Evolutionary conservation across 2,888 invertebrate species (phyloP), one percentile per base, ranked within the genome.

Genomic region (Apamea sordens): DNA sequence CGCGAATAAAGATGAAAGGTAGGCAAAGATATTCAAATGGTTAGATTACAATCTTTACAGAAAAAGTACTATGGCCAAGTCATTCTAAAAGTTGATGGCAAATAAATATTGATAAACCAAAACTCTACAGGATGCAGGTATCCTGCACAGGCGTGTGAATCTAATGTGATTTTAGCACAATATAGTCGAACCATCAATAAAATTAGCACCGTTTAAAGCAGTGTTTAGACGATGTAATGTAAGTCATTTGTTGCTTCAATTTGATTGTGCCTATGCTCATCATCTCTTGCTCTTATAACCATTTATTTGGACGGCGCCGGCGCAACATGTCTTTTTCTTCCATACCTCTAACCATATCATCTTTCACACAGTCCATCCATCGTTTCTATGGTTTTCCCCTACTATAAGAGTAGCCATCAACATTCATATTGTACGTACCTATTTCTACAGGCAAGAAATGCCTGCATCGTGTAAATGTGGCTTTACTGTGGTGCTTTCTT

Each of bases 1-100:
- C 36, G 74, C 61, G 63, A 83, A 83, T 83, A 56, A 56, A 56
- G 69, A 75, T 77, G 50, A 10, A 59, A n/a, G 50, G 32, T 50
- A 64, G 1, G 41, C 13, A 61, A 36, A 63, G 0, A 53, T 24
- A 59, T 81, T 74, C 2, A 67, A 67, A 75, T 73, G 0, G 28
- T 5, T 50, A 67, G 32, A 74, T 59, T 36, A n/a, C 24, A 50
- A 74, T 59, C 8, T 50, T 32, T 2, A 53, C 28, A 13, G 41
- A 64, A 28, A 53, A 73, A 3, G 10, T 18, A 44, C 0, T 18
- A 21, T n/a, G 3, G n/a, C n/a, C 7, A 24, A 18, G 63, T 21
- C 0, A 32, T 59, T 59, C 24, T 70, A 6, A 10, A 59, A 36
- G 15, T 69, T 28, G 10, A 47, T 47, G 13, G 21, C 2, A 18